Base-by-base conservation (phyloP, 2,113 vertebrate species). In the Chlorodrepanis virens region DNA sequence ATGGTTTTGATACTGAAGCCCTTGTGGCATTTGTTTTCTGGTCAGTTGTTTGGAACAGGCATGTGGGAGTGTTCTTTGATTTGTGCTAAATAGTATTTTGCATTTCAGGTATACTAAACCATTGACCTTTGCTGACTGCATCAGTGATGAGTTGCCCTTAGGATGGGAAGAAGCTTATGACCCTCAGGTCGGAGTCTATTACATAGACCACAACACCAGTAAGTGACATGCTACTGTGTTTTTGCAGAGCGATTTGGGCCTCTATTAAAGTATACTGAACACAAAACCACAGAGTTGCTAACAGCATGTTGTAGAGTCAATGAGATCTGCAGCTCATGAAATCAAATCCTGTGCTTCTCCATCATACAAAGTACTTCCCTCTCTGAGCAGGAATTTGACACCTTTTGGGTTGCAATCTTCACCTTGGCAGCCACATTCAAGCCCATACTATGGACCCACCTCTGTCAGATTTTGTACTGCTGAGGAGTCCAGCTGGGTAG, bases 191-290 rank as follows among this genome's bases (percentile, higher is more conserved):
- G 99, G 99, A 84, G 97, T 98, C 52, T 99, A 99, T 98, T 99
- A 99, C 98, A 99, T 99, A 93, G 99, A 99, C 98, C 99, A 99
- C 98, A 99, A 99, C 97, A 99, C 98, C 95, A 99, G 99, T 99
- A 98, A 99, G 99, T 98, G 80, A 76, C 27, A 16, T 2, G 1
- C 89, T 82, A 4, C 2, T 87, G 44, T 91, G 14, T 59, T 93
- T 92, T 59, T 97, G 20, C 59, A 45, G 53, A 83, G 44, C 16
- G 8, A 68, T 88, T 61, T 89, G 47, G 86, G 44, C 35, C 50
- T 50, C 8, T 57, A 5, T 86, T 92, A 44, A 77, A 83, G 39
- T 49, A 10, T 8, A 47, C 40, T 71, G 31, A 90, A 81, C 44
- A 15, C 57, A 78, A 85, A 93, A 6, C 59, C 52, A 40, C 60